Base-by-base conservation (phyloP, 1,140 invertebrate species). In the Cydia splendana region DNA sequence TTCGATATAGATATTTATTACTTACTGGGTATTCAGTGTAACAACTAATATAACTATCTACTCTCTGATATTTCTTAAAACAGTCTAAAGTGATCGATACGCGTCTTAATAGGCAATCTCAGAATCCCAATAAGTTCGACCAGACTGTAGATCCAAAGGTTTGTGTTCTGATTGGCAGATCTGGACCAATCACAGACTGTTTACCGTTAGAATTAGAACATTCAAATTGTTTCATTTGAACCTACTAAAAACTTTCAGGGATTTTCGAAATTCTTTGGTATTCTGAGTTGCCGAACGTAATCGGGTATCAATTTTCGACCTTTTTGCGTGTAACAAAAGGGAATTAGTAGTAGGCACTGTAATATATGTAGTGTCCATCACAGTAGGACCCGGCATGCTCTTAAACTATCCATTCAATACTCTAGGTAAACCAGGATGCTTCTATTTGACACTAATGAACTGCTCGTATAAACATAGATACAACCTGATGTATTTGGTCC, bases 321-420 rank as follows among this genome's bases (percentile, higher is more conserved):
- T 71, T 38, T 65, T 71, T 71, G 67, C 34, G 30, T 24, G 67
- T 42, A 71, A 71, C 67, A 71, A 38, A 71, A 71, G 45, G 67
- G 67, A 38, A 42, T 71, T 38, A 34, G 57, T 38, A 67, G 24
- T 71, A 71, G 67, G 67, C 67, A 71, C 67, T 71, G 67, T 71
- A 38, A 42, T 34, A 28, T 65, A 65, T 65, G 65, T 65, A 65
- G 65, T 69, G 65, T 38, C 65, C 24, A 30, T 69, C 65, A 69
- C 65, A 69, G n/a, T 71, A 71, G 67, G 15, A 38, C 67, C 30
- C 67, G 67, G 34, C 67, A 71, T 71, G 30, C 65, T 24, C 57
- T 62, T 62, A 62, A 62, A 24, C 57, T 62, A 62, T 20, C 12
- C 57, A 62, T 62, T 62, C 57, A 62, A 62, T 62, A 62, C 20